Evolutionary conservation across 2,113 vertebrate species (phyloP).

Genomic region (Tetrax tetrax): DNA sequence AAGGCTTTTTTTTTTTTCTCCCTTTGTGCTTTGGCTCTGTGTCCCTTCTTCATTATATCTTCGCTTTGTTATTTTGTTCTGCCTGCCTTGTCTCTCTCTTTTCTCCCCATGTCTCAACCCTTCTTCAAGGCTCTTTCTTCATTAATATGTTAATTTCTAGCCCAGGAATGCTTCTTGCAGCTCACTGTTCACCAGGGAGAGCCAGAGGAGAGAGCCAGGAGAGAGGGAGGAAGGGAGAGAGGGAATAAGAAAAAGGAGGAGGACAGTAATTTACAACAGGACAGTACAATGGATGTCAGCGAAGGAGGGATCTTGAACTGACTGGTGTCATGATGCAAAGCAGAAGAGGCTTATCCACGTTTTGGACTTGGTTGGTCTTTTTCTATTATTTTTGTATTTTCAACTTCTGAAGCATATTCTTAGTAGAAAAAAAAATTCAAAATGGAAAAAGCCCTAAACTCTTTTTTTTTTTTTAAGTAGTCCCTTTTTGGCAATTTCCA

Average conservation of each 20-base stretch:
- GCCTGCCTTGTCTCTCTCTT: neutral
- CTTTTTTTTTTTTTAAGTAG: neutral
- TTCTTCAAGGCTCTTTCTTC: constrained; percentile 45
- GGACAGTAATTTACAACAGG: neutral
- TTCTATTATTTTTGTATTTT: neutral
- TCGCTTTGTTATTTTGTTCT: constrained; percentile 30
- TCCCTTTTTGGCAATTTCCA: neutral
- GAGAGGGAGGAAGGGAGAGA: neutral
- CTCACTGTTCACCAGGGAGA: constrained; percentile 39
- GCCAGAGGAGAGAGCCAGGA: neutral
- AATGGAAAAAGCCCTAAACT: neutral
- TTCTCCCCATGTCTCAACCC: constrained; percentile 23
- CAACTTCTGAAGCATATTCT: neutral
- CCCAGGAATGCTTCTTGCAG: constrained; percentile 37
- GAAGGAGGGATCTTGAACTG: neutral
- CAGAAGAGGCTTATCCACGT: neutral
- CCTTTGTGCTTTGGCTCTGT: constrained; percentile 26
- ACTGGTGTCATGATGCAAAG: neutral
- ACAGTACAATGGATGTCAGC: neutral
- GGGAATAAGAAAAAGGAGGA: neutral
- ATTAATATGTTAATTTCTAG: constrained; percentile 62
- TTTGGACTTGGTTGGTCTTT: neutral
- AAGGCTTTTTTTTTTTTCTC: neutral
- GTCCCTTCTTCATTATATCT: constrained; percentile 44
- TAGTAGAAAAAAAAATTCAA: neutral